These are phyloP conservation scores for Anticlea derivata DNA, from an alignment of 2,888 invertebrate genomes.

Conservation along the genomic window DNA sequence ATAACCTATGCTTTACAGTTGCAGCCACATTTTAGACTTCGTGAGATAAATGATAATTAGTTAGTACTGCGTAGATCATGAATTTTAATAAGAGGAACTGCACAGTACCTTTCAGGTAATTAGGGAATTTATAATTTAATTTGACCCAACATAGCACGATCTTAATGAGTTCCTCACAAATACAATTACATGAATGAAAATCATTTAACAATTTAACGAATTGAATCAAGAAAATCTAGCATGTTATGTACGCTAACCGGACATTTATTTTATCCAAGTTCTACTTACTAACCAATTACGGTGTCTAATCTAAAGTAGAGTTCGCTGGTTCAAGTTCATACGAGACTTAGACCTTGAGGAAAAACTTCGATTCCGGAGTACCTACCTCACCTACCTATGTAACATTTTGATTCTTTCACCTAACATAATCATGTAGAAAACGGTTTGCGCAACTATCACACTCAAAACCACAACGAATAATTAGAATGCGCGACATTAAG, in stretches of 20 bases:
- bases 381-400: too few relatives aligned
- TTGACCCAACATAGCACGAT: too few relatives aligned
- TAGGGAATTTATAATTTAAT: too few relatives aligned
- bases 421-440: constrained; percentile 21
- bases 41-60: constrained; percentile 55
- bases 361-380: constrained; percentile 4
- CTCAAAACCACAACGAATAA: constrained; percentile 24
- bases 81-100: constrained; percentile 8
- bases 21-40: constrained; percentile 56
- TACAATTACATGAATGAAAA: too few relatives aligned
- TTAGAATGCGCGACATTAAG: constrained; percentile 32
- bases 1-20: constrained; percentile 54
- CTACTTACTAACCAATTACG: too few relatives aligned
- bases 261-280: too few relatives aligned
- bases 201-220: too few relatives aligned
- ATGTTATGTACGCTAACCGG: too few relatives aligned
- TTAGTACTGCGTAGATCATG: constrained; percentile 46
- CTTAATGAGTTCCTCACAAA: too few relatives aligned
- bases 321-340: constrained; percentile 51
- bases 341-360: constrained; percentile 4
- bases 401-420: not conserved
- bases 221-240: too few relatives aligned
- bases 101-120: too few relatives aligned
- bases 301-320: not conserved
- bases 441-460: constrained; percentile 26